Percentiles rank a stretch among this genome's conserved stretches.
Evolutionary conservation across 2,113 vertebrate species (phyloP).

Genomic region (Arenaria interpres): DNA sequence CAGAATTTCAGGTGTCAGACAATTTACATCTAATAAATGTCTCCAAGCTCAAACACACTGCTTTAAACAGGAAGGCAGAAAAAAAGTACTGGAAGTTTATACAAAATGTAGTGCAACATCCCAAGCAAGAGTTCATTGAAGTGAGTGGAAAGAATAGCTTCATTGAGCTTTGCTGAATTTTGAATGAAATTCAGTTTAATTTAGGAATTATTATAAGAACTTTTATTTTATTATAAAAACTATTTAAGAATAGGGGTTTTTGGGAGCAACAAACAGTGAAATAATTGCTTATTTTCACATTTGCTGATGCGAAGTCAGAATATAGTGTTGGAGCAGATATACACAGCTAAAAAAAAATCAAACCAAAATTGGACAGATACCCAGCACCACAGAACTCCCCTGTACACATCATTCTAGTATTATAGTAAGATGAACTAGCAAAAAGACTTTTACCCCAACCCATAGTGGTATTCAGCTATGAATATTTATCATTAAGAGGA

Average conservation of each 20-base stretch:
- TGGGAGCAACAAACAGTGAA: not conserved
- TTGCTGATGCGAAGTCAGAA: not conserved
- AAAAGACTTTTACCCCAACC: not conserved
- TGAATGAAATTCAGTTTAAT: not conserved
- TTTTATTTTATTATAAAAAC: not conserved
- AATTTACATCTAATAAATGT: not conserved
- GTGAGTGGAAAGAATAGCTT: not conserved
- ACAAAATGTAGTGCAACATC: not conserved
- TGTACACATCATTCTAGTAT: not conserved
- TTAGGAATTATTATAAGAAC: not conserved
- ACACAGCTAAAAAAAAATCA: not conserved
- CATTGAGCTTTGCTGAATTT: not conserved
- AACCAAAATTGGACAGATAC: not conserved
- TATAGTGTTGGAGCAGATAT: not conserved
- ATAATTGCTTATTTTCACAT: not conserved
- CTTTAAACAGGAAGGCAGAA: not conserved
- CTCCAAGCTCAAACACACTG: not conserved
- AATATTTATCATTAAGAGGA: not conserved
- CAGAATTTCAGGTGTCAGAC: not conserved
- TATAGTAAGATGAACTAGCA: not conserved
- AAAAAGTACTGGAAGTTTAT: not conserved
- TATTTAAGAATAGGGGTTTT: not conserved
- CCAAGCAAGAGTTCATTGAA: not conserved
- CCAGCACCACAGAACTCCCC: not conserved
- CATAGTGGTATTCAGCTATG: not conserved